These are phyloP conservation scores for Corythornis vintsioides DNA, from an alignment of 2,113 vertebrate genomes.

Conservation along the genomic window DNA sequence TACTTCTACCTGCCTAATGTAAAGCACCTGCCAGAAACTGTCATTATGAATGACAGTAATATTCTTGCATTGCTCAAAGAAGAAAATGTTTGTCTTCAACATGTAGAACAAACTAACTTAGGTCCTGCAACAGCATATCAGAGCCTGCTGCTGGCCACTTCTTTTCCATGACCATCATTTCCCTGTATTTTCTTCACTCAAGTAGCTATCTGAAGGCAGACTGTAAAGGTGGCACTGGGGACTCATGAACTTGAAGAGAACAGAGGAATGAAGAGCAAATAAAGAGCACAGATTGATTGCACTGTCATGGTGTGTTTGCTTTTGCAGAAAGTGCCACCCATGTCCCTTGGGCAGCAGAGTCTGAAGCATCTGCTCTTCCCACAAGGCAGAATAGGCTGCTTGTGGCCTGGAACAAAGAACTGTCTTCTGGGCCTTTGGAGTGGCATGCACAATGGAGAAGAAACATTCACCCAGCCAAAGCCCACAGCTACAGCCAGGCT, in stretches of 20 bases:
- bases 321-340: neutral
- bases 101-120: neutral
- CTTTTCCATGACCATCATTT: neutral
- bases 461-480: neutral
- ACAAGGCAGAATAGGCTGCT: neutral
- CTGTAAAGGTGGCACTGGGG: neutral
- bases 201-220: neutral
- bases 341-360: neutral
- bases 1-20: neutral
- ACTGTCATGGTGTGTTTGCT: neutral
- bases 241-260: neutral
- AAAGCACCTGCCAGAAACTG: neutral
- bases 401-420: neutral
- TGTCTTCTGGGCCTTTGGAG: neutral
- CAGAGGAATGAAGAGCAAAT: neutral
- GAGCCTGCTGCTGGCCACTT: neutral
- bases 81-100: neutral
- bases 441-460: neutral
- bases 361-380: neutral
- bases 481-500: neutral
- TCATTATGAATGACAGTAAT: neutral
- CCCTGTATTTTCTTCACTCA: neutral
- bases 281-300: neutral
- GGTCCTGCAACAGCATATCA: neutral
- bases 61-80: neutral